Evolutionary conservation across 2,888 invertebrate species (phyloP).

Genomic region (Molorchus minor): DNA sequence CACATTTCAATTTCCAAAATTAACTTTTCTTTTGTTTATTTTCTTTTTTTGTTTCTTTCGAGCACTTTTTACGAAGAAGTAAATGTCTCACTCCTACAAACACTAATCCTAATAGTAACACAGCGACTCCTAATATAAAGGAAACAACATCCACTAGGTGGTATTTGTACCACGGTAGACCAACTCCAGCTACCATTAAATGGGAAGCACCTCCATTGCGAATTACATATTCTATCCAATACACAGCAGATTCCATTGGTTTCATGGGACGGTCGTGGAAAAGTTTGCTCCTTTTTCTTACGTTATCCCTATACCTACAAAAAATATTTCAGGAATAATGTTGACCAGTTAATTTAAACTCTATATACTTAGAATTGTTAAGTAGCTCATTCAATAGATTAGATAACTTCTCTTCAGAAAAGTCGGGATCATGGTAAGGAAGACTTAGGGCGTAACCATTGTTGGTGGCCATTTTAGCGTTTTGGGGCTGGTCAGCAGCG

Average conservation of each 20-base stretch:
- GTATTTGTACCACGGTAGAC: conserved; percentile 50
- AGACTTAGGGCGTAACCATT: conserved; percentile 51
- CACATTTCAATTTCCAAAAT: no score
- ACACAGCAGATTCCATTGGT: conserved; percentile 44
- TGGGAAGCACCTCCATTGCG: conserved; percentile 48
- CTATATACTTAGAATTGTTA: conserved; percentile 53
- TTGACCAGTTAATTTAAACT: no score
- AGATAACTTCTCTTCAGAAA: conserved; percentile 57
- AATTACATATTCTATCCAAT: conserved; percentile 49
- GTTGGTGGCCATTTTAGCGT: conserved; percentile 60
- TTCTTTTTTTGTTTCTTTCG: no score
- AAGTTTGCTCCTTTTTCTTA: conserved; percentile 39
- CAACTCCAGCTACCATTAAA: conserved; percentile 44
- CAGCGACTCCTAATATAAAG: background rate
- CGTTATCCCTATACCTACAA: conserved; percentile 42
- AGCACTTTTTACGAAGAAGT: no score
- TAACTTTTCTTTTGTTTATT: no score
- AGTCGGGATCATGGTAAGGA: conserved; percentile 60
- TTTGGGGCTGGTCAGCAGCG: conserved; percentile 64
- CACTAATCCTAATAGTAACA: no score
- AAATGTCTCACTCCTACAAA: no score
- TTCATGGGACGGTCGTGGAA: conserved; percentile 45
- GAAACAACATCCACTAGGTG: conserved; percentile 43
- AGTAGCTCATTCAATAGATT: conserved; percentile 61
- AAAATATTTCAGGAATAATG: no score